Evolutionary conservation across 2,113 vertebrate genomes (phyloP).

Genomic region (Epinephelus moara): DNA sequence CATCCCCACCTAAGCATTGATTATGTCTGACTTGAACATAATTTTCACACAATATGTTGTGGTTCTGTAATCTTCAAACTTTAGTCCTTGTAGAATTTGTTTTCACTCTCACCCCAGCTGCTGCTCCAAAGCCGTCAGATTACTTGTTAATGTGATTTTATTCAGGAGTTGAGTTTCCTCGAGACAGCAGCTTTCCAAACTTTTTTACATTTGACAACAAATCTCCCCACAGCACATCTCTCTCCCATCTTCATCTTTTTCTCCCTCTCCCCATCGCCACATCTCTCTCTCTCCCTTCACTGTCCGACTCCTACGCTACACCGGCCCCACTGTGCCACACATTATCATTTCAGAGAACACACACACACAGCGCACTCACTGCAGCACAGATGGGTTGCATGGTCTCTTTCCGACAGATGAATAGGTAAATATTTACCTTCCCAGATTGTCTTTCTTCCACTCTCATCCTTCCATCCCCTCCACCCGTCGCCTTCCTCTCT

Average conservation of each 20-base stretch:
- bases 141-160: slow-evolving; percentile 47
- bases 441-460: slow-evolving; percentile 77
- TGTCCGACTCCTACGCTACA: slow-evolving; percentile 61
- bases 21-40: slow-evolving; percentile 26
- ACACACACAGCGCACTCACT: slow-evolving; percentile 45
- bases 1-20: slow-evolving; percentile 2
- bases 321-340: slow-evolving; percentile 45
- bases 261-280: slow-evolving; percentile 27
- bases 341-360: slow-evolving; percentile 76
- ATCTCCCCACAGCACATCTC: slow-evolving; percentile 29
- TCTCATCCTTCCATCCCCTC: slow-evolving; percentile 60
- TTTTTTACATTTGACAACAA: slow-evolving; percentile 36
- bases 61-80: slow-evolving; percentile 50
- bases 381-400: slow-evolving; percentile 74
- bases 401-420: slow-evolving; percentile 68
- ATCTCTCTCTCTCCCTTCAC: slow-evolving; percentile 70
- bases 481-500: slow-evolving; percentile 40
- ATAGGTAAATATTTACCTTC: slow-evolving; percentile 80
- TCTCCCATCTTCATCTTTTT: slow-evolving; percentile 21
- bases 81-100: slow-evolving; percentile 13
- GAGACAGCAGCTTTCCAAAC: slow-evolving; percentile 39
- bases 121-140: slow-evolving; percentile 29
- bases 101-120: slow-evolving; percentile 46
- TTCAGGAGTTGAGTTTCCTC: slow-evolving; percentile 34
- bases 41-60: slow-evolving; percentile 43